phyloP scores from a whole-genome alignment of 2,888 invertebrate genomes.

The Zygogramma bicolorata region DNA sequence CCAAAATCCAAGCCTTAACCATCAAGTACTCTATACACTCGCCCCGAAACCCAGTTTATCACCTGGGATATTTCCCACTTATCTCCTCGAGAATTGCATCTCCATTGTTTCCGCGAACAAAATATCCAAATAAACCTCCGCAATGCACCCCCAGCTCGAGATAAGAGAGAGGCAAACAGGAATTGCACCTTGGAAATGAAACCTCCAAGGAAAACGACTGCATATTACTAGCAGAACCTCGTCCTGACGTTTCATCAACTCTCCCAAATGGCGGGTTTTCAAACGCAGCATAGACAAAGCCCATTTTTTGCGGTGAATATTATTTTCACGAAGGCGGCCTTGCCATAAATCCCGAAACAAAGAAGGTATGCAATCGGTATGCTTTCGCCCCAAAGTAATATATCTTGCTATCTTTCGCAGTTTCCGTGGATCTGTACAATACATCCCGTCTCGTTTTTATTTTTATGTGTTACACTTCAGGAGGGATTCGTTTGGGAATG shows the following conservation, averaged over 20 bases:
- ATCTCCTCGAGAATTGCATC: not conserved
- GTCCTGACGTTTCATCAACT: conserved; percentile 19
- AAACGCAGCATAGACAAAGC: conserved; percentile 32
- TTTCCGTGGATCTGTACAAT: conserved; percentile 39
- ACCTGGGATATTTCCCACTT: not conserved
- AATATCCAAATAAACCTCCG: not conserved
- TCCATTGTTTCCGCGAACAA: conserved; percentile 3
- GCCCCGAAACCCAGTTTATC: not conserved
- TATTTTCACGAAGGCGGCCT: conserved; percentile 42
- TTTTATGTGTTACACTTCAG: conserved; percentile 47
- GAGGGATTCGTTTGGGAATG: conserved; percentile 39
- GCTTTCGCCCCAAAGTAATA: conserved; percentile 51
- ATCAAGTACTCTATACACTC: too few species aligned
- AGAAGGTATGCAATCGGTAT: conserved; percentile 54
- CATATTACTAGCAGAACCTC: conserved; percentile 8
- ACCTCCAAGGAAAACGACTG: not conserved
- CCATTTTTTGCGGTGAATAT: conserved; percentile 39
- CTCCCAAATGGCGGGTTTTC: conserved; percentile 7
- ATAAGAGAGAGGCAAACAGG: not conserved
- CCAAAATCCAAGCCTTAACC: too few species aligned
- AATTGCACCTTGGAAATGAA: not conserved
- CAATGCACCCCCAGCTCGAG: not conserved
- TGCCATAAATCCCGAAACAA: conserved; percentile 54
- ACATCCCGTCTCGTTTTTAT: conserved; percentile 40
- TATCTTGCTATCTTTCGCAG: conserved; percentile 49